Evolutionary conservation across 2,797 vertebrate species (phyloP).

Genomic region (Chelon labrosus): DNA sequence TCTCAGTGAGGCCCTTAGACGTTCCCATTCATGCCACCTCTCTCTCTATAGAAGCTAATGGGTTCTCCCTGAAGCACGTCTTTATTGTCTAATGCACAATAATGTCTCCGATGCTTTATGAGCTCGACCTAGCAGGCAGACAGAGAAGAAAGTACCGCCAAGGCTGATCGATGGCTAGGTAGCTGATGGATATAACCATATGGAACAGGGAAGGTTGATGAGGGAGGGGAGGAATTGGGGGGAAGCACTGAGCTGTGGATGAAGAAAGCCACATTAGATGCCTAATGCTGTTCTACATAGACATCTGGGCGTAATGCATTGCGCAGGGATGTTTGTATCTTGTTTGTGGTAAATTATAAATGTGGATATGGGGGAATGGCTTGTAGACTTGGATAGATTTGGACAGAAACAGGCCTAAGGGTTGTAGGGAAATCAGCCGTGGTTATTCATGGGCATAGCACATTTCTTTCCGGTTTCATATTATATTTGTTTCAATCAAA

Average conservation of each 20-base stretch:
- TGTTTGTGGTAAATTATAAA: slow-evolving; percentile 50
- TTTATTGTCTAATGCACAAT: slow-evolving; percentile 81
- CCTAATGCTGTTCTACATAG: slow-evolving; percentile 44
- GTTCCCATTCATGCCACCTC: slow-evolving; percentile 71
- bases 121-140: slow-evolving; percentile 68
- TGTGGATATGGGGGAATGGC: slow-evolving; percentile 11
- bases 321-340: slow-evolving; percentile 25
- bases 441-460: neutral
- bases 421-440: slow-evolving; percentile 17
- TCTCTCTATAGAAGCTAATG: slow-evolving; percentile 73
- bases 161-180: slow-evolving; percentile 73
- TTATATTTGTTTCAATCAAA: neutral
- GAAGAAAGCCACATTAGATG: slow-evolving; percentile 59
- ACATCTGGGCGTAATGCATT: slow-evolving; percentile 51
- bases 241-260: slow-evolving; percentile 33
- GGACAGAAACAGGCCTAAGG: slow-evolving; percentile 25
- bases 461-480: slow-evolving; percentile 4
- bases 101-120: slow-evolving; percentile 78
- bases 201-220: slow-evolving; percentile 67
- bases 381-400: slow-evolving; percentile 21
- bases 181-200: slow-evolving; percentile 73
- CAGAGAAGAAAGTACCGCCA: slow-evolving; percentile 70
- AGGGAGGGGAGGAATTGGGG: slow-evolving; percentile 28
- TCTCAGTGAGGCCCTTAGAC: slow-evolving; percentile 63
- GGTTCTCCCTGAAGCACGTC: slow-evolving; percentile 72